Conservation (phyloP, 2,888 invertebrate genomes). For the Philaethria dido region DNA sequence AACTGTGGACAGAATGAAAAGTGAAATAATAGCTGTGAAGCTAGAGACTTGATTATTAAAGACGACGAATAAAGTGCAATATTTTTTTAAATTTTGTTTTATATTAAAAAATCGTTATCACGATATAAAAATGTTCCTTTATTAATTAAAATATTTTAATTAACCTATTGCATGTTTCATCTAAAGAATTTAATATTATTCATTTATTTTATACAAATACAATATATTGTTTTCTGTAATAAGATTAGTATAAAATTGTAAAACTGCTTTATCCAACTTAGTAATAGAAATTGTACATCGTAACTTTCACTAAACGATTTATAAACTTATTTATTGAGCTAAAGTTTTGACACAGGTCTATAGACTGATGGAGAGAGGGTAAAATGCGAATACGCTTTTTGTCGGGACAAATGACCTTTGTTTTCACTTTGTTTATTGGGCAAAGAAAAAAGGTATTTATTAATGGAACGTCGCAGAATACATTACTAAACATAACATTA, state of each 20-base stretch:
- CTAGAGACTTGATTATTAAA: neutral
- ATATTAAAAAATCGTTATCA: neutral
- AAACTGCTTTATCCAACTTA: neutral
- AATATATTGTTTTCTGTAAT: neutral
- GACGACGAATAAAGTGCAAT: neutral
- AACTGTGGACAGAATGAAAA: conserved; percentile 25
- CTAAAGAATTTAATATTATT: too few relatives aligned
- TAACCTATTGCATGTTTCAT: too few relatives aligned
- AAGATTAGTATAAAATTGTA: neutral
- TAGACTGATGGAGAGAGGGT: conserved; percentile 10
- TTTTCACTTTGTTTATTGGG: conserved; percentile 7
- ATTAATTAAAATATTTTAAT: too few relatives aligned
- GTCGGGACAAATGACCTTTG: neutral
- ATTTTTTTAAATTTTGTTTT: neutral
- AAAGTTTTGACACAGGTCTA: conserved; percentile 22
- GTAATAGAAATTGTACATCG: neutral
- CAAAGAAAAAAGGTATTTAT: neutral
- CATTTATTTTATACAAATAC: neutral
- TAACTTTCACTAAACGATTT: conserved; percentile 12
- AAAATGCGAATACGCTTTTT: neutral
- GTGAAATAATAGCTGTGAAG: conserved; percentile 5
- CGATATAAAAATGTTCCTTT: too few relatives aligned
- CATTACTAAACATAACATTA: too few relatives aligned
- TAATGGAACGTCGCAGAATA: neutral
- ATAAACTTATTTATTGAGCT: conserved; percentile 17